phyloP scores from a whole-genome alignment of 2,797 vertebrate species.

The Acanthurus leucopareius region DNA sequence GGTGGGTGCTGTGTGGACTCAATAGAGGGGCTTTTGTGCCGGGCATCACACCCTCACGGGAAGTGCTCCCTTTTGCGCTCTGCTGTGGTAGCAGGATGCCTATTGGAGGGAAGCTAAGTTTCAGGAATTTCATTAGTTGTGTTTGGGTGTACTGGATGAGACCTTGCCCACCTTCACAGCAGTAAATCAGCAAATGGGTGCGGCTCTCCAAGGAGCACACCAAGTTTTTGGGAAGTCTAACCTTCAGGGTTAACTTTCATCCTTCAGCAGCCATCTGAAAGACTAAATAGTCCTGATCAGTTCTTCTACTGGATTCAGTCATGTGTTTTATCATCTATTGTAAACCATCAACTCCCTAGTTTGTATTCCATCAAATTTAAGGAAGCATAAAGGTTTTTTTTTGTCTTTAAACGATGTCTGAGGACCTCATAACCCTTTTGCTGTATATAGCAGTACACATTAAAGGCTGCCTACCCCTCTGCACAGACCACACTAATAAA shows the following conservation, averaged over 20 bases:
- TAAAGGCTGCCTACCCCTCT: conserved; percentile 48
- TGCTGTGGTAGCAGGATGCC: conserved; percentile 44
- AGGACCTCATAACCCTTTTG: conserved; percentile 37
- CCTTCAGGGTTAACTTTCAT: conserved; percentile 25
- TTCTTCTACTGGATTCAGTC: conserved; percentile 2
- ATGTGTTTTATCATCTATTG: conserved; percentile 16
- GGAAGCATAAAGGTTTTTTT: not conserved
- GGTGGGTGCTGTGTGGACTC: conserved; percentile 30
- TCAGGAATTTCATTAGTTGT: conserved; percentile 70
- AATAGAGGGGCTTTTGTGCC: conserved; percentile 80
- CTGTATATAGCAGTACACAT: conserved; percentile 54
- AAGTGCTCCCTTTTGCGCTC: conserved; percentile 72
- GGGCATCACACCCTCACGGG: conserved; percentile 70
- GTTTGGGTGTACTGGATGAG: conserved; percentile 49
- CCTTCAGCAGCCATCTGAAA: not conserved
- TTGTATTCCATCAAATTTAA: not conserved
- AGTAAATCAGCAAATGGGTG: conserved; percentile 31
- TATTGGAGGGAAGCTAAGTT: conserved; percentile 46
- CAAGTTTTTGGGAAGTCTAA: conserved; percentile 9
- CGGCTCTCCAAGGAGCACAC: conserved; percentile 4
- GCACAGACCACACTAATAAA: conserved; percentile 76
- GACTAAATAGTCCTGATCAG: not conserved
- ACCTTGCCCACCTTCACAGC: conserved; percentile 47
- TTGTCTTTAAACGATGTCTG: not conserved
- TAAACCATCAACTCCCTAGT: not conserved